Conservation (phyloP, 2,888 invertebrate genomes). For the Strigamia maritima region DNA sequence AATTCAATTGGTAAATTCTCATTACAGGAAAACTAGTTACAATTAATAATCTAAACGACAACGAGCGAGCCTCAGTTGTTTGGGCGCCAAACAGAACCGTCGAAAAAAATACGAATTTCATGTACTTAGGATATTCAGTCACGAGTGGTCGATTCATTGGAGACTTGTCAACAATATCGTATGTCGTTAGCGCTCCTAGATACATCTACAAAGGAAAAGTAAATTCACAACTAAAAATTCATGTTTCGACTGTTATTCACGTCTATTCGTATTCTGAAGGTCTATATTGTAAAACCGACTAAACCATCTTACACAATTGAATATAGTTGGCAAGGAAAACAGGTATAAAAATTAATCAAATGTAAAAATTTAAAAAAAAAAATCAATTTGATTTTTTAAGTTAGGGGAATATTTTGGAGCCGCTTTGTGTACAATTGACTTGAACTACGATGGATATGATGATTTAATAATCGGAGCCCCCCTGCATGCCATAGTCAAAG, state of each 20-base stretch:
- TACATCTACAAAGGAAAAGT: not conserved
- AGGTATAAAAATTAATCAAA: not conserved
- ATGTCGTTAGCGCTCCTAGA: not conserved
- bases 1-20: not conserved
- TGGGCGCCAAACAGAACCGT: not conserved
- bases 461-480: conserved; percentile 20
- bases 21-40: not conserved
- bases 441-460: not conserved
- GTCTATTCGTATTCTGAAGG: not conserved
- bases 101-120: not conserved
- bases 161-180: not conserved
- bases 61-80: not conserved
- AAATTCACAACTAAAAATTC: not conserved
- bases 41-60: not conserved
- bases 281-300: not conserved
- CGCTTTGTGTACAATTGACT: conserved; percentile 1
- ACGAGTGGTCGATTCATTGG: not conserved
- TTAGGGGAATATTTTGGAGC: conserved; percentile 35
- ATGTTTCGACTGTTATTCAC: not conserved
- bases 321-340: not conserved
- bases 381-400: not conserved
- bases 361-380: not conserved
- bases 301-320: not conserved
- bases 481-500: not conserved
- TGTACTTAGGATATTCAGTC: not conserved